Conservation (phyloP, 1,140 invertebrate genomes). For the Atopsyche davidsoni region DNA sequence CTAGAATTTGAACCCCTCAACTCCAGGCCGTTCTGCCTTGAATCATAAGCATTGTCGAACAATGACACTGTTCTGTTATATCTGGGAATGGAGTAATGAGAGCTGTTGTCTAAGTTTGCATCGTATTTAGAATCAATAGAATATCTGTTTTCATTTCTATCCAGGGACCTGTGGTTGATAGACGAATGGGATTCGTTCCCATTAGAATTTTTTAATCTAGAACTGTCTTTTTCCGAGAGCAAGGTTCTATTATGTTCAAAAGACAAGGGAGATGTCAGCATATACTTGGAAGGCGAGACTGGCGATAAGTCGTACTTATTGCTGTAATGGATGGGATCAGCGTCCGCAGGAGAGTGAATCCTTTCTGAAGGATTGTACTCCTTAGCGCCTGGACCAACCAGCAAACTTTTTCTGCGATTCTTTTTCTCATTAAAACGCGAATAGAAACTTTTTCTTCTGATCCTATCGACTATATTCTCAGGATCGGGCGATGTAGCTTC, state of each 20-base stretch:
- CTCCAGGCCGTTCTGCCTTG: conserved; percentile 33
- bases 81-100: conserved; percentile 38
- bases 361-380: conserved; percentile 46
- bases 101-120: conserved; percentile 40
- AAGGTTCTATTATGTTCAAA: conserved; percentile 10
- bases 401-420: conserved; percentile 53
- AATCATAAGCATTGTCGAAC: conserved; percentile 38
- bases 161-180: conserved; percentile 42
- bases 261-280: conserved; percentile 36
- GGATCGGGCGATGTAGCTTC: conserved; percentile 43
- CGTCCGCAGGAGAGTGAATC: conserved; percentile 37
- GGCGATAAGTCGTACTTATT: conserved; percentile 39
- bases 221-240: conserved; percentile 13
- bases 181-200: conserved; percentile 9
- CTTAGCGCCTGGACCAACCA: conserved; percentile 50
- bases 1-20: conserved; percentile 36
- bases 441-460: conserved; percentile 82
- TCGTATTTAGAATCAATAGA: conserved; percentile 39
- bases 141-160: conserved; percentile 43
- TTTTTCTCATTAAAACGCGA: conserved; percentile 79
- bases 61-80: conserved; percentile 45
- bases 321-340: conserved; percentile 32
- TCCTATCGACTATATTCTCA: conserved; percentile 77
- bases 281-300: conserved; percentile 39
- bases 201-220: conserved; percentile 5